Evolutionary conservation across 1,140 invertebrate genomes (phyloP), one percentile per base, ranked within the genome.

Genomic region (Conopomorpha cramerella): DNA sequence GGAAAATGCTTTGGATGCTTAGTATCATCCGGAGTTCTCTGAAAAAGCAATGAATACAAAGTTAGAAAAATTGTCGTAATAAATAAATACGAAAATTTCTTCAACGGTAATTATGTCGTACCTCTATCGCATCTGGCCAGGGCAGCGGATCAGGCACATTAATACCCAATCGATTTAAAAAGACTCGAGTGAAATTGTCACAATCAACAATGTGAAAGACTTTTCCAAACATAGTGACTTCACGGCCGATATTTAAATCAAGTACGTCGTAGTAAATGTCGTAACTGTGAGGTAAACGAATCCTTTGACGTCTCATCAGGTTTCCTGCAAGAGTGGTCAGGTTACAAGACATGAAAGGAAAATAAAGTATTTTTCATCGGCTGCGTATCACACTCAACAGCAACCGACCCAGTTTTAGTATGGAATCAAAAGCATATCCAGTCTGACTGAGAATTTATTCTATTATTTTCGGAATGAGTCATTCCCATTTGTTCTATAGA

Each of bases 161-260:
- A 27, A 96, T 90, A 10, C 94, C 94, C 35, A 90, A 81, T 14
- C 89, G 84, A 58, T 88, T 90, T 2, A 96, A 71, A 67, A 95
- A 96, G 28, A 83, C 84, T 43, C 90, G 73, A 0, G 93, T 95
- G 55, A 95, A 96, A 39, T 85, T 80, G 57, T 96, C 91, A 61
- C 92, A 95, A 42, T 87, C 82, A 1, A 86, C 85, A 17, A 96
- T 89, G 70, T 88, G 51, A 38, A 70, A 68, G 13, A 84, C 80
- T 71, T 87, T 85, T 0, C 89, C 89, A 61, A 84, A 91, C 40
- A 93, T 81, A 36, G 84, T 84, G 1, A 90, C 79, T 60, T 91
- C 84, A 33, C 81, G 82, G 10, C 90, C 91, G 33, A 95, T 80
- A 61, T 90, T 91, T 15, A 91, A 76, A 65, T 90, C 86, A 2